Base-by-base conservation (phyloP, 2,113 vertebrate genomes). In the Melanerpes aurifrons region DNA sequence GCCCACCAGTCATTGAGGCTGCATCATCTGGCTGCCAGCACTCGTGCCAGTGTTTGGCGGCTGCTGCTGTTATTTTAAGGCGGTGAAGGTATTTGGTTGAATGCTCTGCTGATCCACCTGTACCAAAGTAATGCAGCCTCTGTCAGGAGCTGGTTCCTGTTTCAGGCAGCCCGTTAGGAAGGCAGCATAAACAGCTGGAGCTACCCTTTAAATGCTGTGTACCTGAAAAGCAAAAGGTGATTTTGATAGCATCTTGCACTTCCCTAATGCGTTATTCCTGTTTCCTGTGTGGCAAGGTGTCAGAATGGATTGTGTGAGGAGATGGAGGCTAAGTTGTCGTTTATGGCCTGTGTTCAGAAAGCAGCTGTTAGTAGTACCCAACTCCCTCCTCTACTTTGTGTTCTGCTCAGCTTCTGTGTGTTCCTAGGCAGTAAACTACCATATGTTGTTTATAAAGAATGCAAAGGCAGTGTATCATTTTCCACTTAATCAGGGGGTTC, bases 401-500 rank as follows among this genome's bases (percentile, higher is more conserved):
- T 89, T 83, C 69, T 90, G 73, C 91, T 86, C 47, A 94, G 80
- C 40, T 40, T 80, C 61, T 61, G 22, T 82, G 67, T 72, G 67
- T 31, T 28, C 73, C 54, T 90, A 72, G 82, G 93, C 82, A 94
- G 82, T 95, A 94, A 95, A 88, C 69, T 79, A 79, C 92, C 90
- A 70, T 91, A 78, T 94, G 87, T 81, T 96, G 94, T 94, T 95
- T 92, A 69, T 84, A 86, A 77, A 86, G 77, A 92, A 84, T 82
- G 87, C 85, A 93, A 82, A 96, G 77, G 86, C 62, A 90, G 70
- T 95, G 92, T 91, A 79, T 94, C 21, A 50, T 94, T 95, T 95
- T 93, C 90, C 77, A 92, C 82, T 95, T 96, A 94, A 95, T 96
- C 91, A 94, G 95, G 82, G 79, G 93, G 89, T 89, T 95, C n/a